Base-by-base conservation (phyloP, 2,888 invertebrate species). In the Coleophora flavipennella region DNA sequence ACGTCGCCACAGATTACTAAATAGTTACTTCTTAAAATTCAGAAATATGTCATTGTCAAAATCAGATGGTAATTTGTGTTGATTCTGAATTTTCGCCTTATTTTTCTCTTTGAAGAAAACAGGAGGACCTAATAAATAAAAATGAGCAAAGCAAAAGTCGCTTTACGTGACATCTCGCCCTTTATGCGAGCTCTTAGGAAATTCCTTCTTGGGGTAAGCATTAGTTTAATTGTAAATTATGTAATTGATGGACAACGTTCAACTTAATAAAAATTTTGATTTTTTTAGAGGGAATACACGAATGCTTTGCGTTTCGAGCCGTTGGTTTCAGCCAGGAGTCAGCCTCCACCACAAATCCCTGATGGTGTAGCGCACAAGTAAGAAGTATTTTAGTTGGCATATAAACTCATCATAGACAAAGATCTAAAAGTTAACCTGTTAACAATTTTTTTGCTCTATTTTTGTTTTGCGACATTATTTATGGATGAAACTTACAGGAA, bases 311-410 rank as follows among this genome's bases (percentile, higher is more conserved):
- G 95, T 51, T 94, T 90, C 59, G 88, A 89, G 48, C 89, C 91
- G 28, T 68, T 83, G 2, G 8, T 93, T 31, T 79, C 93, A 2
- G 80, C 89, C 8, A 90, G 97, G 56, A 92, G 92, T 38, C 95
- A 94, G 63, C 95, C 95, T 14, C 91, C 84, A 11, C 97, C 96
- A 34, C 71, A 86, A 40, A 68, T 96, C 37, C 97, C 95, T 13
- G 93, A 90, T 45, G 97, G 96, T 8, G 91, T 93, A 1, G 85
- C 91, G 26, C 93, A 94, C 72, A 89, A 86, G 67, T 78, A 63
- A 59, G 67, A 46, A 13, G 12, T 13, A n/a, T n/a, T n/a, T n/a
- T n/a, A n/a, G n/a, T n/a, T n/a, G n/a, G n/a, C n/a, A n/a, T n/a
- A n/a, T n/a, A n/a, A n/a, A n/a, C n/a, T n/a, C n/a, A n/a, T n/a